Conservation (phyloP, 2,113 vertebrate genomes). For the Dinomys branickii region DNA sequence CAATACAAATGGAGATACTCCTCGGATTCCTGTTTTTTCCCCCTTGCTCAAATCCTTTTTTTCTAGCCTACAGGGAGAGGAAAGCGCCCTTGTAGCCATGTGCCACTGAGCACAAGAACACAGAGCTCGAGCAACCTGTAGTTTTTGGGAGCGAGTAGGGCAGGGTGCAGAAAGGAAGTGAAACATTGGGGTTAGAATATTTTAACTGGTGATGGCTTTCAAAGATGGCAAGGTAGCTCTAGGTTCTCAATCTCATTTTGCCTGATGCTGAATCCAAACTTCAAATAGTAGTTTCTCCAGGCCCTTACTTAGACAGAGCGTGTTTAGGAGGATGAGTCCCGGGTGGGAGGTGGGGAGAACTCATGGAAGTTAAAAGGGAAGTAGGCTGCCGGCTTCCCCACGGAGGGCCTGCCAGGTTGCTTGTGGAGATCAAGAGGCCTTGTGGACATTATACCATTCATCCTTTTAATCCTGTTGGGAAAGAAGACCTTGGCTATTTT, state of each 20-base stretch:
- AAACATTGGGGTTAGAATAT: background rate
- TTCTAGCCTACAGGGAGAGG: background rate
- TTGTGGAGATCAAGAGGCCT: background rate
- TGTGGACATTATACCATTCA: background rate
- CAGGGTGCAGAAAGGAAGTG: background rate
- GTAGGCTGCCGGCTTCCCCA: background rate
- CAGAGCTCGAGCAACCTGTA: background rate
- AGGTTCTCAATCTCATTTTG: slow-evolving; percentile 7
- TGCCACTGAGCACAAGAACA: background rate
- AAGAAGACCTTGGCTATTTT: slow-evolving; percentile 44
- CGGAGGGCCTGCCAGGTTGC: background rate
- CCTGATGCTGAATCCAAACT: background rate
- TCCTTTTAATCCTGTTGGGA: slow-evolving; percentile 43
- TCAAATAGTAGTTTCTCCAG: slow-evolving; percentile 14
- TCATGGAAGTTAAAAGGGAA: slow-evolving; percentile 47
- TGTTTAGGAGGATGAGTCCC: background rate
- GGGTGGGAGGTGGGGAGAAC: background rate
- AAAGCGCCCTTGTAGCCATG: background rate
- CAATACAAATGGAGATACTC: background rate
- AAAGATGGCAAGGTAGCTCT: background rate
- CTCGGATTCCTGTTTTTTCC: background rate
- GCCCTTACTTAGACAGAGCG: background rate
- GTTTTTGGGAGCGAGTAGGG: background rate
- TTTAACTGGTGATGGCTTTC: background rate
- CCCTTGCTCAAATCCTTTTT: background rate